Percentiles rank a stretch among this genome's conserved stretches.
phyloP scores from a whole-genome alignment of 2,113 vertebrate species.

The Salvelinus sp. region DNA sequence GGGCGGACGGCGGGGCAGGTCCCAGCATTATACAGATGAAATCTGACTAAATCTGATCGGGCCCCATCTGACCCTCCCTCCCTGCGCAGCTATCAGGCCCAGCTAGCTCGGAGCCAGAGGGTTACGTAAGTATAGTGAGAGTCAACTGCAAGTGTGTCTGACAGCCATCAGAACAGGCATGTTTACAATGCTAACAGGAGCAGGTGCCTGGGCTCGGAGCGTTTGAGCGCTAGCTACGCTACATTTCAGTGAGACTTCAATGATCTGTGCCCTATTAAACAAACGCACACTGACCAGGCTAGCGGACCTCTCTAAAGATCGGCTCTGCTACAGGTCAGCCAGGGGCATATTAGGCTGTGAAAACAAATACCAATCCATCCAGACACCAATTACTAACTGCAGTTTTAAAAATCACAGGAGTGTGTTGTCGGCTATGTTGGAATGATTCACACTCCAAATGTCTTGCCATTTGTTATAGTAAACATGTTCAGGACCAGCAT shows the following conservation, averaged over 20 bases:
- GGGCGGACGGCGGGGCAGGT: neutral
- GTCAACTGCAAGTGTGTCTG: slow-evolving; percentile 1
- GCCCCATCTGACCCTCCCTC: neutral
- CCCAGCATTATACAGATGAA: neutral
- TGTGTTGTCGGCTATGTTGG: too few relatives aligned
- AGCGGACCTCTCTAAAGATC: too few relatives aligned
- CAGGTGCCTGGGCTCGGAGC: slow-evolving; percentile 11
- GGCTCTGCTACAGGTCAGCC: too few relatives aligned
- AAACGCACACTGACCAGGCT: too few relatives aligned
- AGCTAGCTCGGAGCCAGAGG: neutral
- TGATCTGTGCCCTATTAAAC: neutral
- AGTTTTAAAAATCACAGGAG: too few relatives aligned
- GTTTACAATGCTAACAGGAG: slow-evolving; percentile 12
- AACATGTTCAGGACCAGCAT: too few relatives aligned
- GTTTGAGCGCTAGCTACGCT: neutral
- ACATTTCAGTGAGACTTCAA: neutral
- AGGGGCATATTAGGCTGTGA: neutral
- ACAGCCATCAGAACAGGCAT: slow-evolving; percentile 8
- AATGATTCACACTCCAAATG: too few relatives aligned
- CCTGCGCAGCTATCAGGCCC: neutral
- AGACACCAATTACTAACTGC: too few relatives aligned
- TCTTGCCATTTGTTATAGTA: too few relatives aligned
- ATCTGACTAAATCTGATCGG: neutral
- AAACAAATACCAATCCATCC: neutral
- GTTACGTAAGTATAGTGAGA: slow-evolving; percentile 15